Evolutionary conservation across 2,888 invertebrate genomes (phyloP).

Genomic region (Odontomyia ornata): DNA sequence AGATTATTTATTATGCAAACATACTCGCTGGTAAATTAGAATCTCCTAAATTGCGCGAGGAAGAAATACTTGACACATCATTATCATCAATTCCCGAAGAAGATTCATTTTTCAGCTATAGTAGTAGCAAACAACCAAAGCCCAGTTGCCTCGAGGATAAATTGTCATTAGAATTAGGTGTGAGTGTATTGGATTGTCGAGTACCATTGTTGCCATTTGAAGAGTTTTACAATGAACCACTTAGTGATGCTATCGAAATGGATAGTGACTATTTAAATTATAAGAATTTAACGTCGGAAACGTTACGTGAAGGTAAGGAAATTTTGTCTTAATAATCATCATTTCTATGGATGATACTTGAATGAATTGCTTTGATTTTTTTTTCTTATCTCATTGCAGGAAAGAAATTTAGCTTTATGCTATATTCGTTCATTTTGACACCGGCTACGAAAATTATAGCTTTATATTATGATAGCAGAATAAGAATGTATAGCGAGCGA

Average conservation of each 20-base stretch:
- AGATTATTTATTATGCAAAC: constrained; percentile 88
- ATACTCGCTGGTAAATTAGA: constrained; percentile 85
- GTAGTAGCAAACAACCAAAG: constrained; percentile 55
- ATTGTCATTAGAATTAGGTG: constrained; percentile 74
- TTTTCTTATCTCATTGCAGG: constrained; percentile 57
- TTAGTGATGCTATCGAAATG: constrained; percentile 93
- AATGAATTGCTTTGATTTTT: too few species aligned
- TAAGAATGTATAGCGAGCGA: constrained; percentile 93
- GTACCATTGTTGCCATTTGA: constrained; percentile 84
- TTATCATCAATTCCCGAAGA: constrained; percentile 62
- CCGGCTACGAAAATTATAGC: constrained; percentile 92
- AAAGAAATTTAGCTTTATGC: constrained; percentile 87
- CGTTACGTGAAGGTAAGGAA: constrained; percentile 51
- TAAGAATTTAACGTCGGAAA: constrained; percentile 69
- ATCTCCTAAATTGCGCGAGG: constrained; percentile 70
- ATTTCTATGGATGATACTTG: too few species aligned
- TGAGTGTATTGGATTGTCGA: constrained; percentile 82
- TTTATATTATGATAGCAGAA: constrained; percentile 92
- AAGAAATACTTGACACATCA: constrained; percentile 61
- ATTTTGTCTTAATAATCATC: too few species aligned
- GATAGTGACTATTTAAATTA: constrained; percentile 92
- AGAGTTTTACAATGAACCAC: constrained; percentile 93
- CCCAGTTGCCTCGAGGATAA: constrained; percentile 64
- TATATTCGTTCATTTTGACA: constrained; percentile 89
- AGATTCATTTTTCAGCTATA: constrained; percentile 61